Evolutionary conservation across 2,113 vertebrate genomes (phyloP), one percentile per base, ranked within the genome.

Genomic region (Meles meles): DNA sequence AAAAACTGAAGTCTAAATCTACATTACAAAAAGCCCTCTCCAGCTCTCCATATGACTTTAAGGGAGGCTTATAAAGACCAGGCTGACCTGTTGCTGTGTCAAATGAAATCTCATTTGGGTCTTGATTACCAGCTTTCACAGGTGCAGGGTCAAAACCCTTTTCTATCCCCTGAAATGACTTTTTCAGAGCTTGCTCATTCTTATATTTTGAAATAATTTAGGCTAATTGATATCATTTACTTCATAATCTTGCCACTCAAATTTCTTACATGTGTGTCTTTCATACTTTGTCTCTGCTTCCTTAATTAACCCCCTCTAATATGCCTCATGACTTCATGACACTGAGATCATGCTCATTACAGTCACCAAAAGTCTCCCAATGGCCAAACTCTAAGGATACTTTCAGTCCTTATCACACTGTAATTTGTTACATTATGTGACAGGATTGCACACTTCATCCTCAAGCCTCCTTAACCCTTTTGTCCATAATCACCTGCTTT

Each of bases 361-460:
- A 25, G 77, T 84, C 52, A 37, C 39, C 44, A 67, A 74, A 49
- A 57, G 34, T 72, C 34, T 74, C 27, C n/a, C 39, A 31, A 3
- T 6, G 44, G 52, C 34, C 84, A 44, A 21, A 82, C 17, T 44
- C 18, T 14, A 31, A 84, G 31, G 37, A 55, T 59, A 25, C 47
- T 67, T 63, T 84, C 37, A 31, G 31, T 49, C 15, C 55, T 90
- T 42, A 55, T 57, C 0, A 25, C 12, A 2, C 15, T 18, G 11
- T 39, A 57, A 55, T 12, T 82, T 12, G 3, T n/a, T 20, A 17
- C 17, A n/a, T 25, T n/a, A 9, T 20, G 39, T 7, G 49, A 59
- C 12, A 61, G 25, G 34, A 14, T 9, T 14, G 25, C 27, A 47
- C 37, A 17, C 0, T 0, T 37, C 15, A 0, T 37, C 49, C 80